Evolutionary conservation across 2,888 invertebrate genomes (phyloP).

Genomic region (Pandemis corylana): DNA sequence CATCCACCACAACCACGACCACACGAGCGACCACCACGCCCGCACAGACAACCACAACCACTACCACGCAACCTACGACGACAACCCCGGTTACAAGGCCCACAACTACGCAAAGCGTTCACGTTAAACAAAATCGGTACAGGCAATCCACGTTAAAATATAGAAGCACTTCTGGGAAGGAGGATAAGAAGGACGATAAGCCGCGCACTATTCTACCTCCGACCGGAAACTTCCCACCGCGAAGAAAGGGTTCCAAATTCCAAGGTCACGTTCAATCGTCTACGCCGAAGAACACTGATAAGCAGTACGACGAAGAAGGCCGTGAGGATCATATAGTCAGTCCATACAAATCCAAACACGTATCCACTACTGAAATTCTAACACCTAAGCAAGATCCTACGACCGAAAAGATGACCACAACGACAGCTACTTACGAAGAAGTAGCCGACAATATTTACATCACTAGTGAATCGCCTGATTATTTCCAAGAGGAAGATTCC

Average conservation of each 20-base stretch:
- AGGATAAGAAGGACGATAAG: slow-evolving; percentile 73
- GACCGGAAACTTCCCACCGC: slow-evolving; percentile 52
- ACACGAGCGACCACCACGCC: slow-evolving; percentile 52
- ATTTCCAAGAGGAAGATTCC: slow-evolving; percentile 42
- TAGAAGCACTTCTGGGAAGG: slow-evolving; percentile 79
- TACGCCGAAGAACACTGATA: slow-evolving; percentile 56
- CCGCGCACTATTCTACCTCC: slow-evolving; percentile 50
- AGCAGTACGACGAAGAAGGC: slow-evolving; percentile 55
- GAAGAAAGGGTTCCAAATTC: slow-evolving; percentile 78
- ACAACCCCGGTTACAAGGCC: neutral
- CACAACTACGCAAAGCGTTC: slow-evolving; percentile 2
- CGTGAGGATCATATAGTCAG: slow-evolving; percentile 54
- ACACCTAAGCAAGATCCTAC: slow-evolving; percentile 42
- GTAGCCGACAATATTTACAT: slow-evolving; percentile 53
- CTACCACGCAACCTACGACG: slow-evolving; percentile 52
- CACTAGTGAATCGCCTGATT: slow-evolving; percentile 46
- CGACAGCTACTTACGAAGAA: slow-evolving; percentile 50
- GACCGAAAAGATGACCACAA: slow-evolving; percentile 47
- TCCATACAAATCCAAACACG: slow-evolving; percentile 46
- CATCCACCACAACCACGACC: slow-evolving; percentile 53
- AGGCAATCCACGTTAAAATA: slow-evolving; percentile 73
- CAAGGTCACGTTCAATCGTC: slow-evolving; percentile 67
- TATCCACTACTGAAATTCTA: slow-evolving; percentile 44
- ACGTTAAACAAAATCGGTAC: slow-evolving; percentile 68
- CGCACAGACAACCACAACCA: slow-evolving; percentile 45